Evolutionary conservation across 2,888 invertebrate genomes (phyloP).

Genomic region (Brachynemurus nebulosus): DNA sequence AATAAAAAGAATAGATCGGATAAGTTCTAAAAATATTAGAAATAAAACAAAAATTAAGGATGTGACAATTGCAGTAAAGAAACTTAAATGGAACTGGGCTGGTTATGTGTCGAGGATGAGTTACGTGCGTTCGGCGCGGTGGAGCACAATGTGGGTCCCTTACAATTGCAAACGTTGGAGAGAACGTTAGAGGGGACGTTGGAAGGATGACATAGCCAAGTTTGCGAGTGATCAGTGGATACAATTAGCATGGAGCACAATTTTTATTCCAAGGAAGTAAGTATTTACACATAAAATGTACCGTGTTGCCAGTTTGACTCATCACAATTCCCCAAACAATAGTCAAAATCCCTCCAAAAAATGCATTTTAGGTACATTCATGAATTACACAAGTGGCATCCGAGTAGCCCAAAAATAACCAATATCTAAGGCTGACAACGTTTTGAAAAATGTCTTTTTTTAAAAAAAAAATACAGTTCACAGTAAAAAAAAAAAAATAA

Average conservation of each 20-base stretch:
- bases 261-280: too few relatives aligned
- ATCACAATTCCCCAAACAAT: too few relatives aligned
- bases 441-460: too few relatives aligned
- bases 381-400: too few relatives aligned
- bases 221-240: not conserved
- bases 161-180: not conserved
- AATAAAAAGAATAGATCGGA: not conserved
- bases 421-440: too few relatives aligned
- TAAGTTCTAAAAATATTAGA: not conserved
- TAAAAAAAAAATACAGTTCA: too few relatives aligned
- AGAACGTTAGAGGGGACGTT: not conserved
- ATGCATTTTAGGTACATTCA: too few relatives aligned
- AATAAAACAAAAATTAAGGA: not conserved
- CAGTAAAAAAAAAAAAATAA: too few relatives aligned
- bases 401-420: too few relatives aligned
- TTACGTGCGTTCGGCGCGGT: not conserved
- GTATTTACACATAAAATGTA: too few relatives aligned
- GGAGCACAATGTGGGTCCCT: not conserved
- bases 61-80: not conserved
- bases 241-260: not conserved
- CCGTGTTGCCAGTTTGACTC: too few relatives aligned
- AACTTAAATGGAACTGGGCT: not conserved
- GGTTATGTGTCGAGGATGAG: not conserved
- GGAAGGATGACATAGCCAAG: not conserved
- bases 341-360: too few relatives aligned